A percentile compares a stretch with the other conserved stretches of the same genome.
Evolutionary conservation across 2,113 vertebrate species (phyloP).

Genomic region (Sakesphorus luctuosus): DNA sequence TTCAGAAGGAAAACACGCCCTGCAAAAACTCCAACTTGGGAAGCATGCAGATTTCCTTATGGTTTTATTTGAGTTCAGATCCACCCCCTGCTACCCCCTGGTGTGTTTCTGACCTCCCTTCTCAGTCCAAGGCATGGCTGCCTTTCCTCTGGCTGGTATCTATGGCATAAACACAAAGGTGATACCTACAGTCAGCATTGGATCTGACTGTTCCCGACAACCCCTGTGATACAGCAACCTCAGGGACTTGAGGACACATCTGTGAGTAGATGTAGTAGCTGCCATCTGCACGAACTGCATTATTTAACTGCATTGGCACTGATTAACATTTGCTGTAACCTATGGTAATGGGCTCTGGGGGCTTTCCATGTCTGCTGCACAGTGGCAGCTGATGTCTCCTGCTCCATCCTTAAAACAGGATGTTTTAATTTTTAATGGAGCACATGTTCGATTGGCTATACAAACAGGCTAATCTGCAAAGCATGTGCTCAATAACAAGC

Average conservation of each 20-base stretch:
- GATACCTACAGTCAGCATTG: constrained; percentile 68
- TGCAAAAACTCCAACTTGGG: not conserved
- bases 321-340: constrained; percentile 91
- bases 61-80: not conserved
- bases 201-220: constrained; percentile 77
- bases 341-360: constrained; percentile 88
- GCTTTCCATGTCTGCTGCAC: constrained; percentile 82
- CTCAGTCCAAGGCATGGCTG: not conserved
- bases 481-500: constrained; percentile 87
- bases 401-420: constrained; percentile 86
- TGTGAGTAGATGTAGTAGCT: constrained; percentile 79
- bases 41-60: not conserved
- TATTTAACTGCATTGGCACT: constrained; percentile 87
- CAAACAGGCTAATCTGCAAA: constrained; percentile 91
- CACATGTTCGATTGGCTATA: constrained; percentile 91
- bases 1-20: not conserved
- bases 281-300: constrained; percentile 89
- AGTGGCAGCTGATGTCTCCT: constrained; percentile 86
- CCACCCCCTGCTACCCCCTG: not conserved
- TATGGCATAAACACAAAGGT: constrained; percentile 67
- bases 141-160: constrained; percentile 26
- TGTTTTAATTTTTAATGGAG: constrained; percentile 91
- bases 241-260: constrained; percentile 81
- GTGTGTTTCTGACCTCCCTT: not conserved
- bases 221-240: constrained; percentile 81